These are phyloP conservation scores for Mixornis gularis DNA, from an alignment of 2,113 vertebrate genomes.

Conservation along the genomic window DNA sequence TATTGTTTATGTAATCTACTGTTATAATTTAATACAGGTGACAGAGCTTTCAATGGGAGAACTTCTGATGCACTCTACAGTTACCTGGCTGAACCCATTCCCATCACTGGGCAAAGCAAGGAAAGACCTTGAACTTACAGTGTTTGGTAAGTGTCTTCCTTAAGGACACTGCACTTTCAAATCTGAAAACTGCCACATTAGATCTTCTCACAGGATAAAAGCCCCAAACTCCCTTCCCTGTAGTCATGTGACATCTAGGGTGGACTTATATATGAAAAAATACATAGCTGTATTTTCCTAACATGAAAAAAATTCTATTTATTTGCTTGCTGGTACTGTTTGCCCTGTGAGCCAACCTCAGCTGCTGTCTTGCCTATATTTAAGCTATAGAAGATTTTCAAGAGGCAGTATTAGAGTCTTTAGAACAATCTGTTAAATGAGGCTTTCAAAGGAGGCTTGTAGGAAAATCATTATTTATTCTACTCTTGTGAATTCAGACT, in stretches of 20 bases:
- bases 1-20: background rate
- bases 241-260: background rate
- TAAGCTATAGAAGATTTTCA: background rate
- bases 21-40: constrained; percentile 72
- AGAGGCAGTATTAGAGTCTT: background rate
- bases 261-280: background rate
- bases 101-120: constrained; percentile 88
- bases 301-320: background rate
- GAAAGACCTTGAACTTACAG: constrained; percentile 90
- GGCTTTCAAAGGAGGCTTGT: background rate
- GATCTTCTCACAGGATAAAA: background rate
- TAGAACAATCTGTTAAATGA: background rate
- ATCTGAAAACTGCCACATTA: background rate
- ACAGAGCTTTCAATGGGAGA: constrained; percentile 98
- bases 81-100: constrained; percentile 93
- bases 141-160: constrained; percentile 82
- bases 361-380: background rate
- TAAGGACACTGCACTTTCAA: background rate
- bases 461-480: background rate
- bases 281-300: background rate
- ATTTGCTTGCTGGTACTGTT: background rate
- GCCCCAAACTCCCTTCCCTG: background rate
- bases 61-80: constrained; percentile 90
- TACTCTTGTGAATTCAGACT: background rate
- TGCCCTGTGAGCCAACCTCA: background rate